Base-by-base conservation (phyloP, 2,113 vertebrate species). In the Nannospalax galili region DNA sequence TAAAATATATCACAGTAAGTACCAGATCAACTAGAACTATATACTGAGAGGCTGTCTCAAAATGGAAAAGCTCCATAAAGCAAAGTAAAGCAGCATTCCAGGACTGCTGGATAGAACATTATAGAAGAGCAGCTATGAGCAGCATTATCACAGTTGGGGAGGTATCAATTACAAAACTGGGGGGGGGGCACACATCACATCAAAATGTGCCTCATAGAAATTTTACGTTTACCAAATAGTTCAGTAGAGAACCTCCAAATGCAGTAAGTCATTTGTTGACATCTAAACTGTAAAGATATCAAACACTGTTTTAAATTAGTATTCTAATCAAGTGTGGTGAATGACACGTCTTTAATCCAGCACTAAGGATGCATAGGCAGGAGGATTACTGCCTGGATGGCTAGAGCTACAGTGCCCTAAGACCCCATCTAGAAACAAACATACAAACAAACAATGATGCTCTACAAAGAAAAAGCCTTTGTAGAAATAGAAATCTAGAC, bases 251-350 rank as follows among this genome's bases (percentile, higher is more conserved):
- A 62, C 26, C 7, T 52, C 52, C 78, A 84, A 85, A 32, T 37
- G 16, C 32, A 96, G 62, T 20, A 82, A 73, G 64, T 4, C 52
- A 95, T 12, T 84, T 32, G 72, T 35, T 84, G 37, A 48, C 17
- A 45, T 78, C 69, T 89, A 91, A 91, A 94, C 85, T 56, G n/a
- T n/a, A 92, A 91, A 90, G 7, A 22, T 62, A 89, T 42, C 78
- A 82, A 78, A 65, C 24, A 40, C 7, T 75, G 30, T 60, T 80
- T 81, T 60, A 92, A 79, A 84, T 89, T 16, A 93, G 6, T 64
- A 3, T 93, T 73, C 40, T 30, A 75, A 45, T 6, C 73, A 45
- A 6, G 42, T 30, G 73, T 75, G 73, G 0, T 74, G 15, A 52
- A 52, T 6, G 48, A 28, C 40, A 24, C 12, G 5, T 11, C 26